Percentiles rank a stretch among this genome's conserved stretches.
Conservation (phyloP, 1,140 invertebrate species). For the Zaprionus taronus region DNA sequence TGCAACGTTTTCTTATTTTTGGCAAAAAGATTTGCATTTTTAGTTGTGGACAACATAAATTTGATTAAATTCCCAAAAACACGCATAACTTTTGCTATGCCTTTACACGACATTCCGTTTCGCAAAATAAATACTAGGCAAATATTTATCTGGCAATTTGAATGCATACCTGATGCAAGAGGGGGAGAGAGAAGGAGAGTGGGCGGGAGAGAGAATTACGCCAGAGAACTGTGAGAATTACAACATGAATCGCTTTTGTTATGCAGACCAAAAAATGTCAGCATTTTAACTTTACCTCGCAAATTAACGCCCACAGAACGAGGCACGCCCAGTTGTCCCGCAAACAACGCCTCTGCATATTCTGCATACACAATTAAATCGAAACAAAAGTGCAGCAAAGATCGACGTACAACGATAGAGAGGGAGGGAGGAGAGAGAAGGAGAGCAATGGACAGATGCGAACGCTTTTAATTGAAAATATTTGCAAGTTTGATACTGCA, state of each 20-base stretch:
- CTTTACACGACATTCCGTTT: neutral
- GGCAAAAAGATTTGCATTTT: neutral
- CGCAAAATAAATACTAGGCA: slow-evolving; percentile 13
- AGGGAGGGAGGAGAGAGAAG: neutral
- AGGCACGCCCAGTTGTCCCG: slow-evolving; percentile 13
- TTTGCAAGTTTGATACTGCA: slow-evolving; percentile 72
- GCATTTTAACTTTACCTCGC: slow-evolving; percentile 40
- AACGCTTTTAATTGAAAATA: slow-evolving; percentile 80
- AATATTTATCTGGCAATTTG: slow-evolving; percentile 47
- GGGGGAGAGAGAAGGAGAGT: no score
- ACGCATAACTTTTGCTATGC: slow-evolving; percentile 12
- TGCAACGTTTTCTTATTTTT: neutral
- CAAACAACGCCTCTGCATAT: slow-evolving; percentile 35
- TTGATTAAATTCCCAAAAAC: slow-evolving; percentile 10
- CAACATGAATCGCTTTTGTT: slow-evolving; percentile 37
- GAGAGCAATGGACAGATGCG: slow-evolving; percentile 6
- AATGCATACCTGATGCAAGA: slow-evolving; percentile 31
- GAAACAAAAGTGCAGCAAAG: slow-evolving; percentile 51
- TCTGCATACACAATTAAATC: slow-evolving; percentile 61
- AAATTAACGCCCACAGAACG: slow-evolving; percentile 29
- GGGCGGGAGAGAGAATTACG: slow-evolving; percentile 3
- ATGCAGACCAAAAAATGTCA: slow-evolving; percentile 42
- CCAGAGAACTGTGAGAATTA: slow-evolving; percentile 27
- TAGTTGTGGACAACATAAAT: neutral
- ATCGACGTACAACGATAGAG: neutral